These are phyloP conservation scores for Ceyx erithaca DNA, from an alignment of 2,797 vertebrate species.

Conservation along the genomic window DNA sequence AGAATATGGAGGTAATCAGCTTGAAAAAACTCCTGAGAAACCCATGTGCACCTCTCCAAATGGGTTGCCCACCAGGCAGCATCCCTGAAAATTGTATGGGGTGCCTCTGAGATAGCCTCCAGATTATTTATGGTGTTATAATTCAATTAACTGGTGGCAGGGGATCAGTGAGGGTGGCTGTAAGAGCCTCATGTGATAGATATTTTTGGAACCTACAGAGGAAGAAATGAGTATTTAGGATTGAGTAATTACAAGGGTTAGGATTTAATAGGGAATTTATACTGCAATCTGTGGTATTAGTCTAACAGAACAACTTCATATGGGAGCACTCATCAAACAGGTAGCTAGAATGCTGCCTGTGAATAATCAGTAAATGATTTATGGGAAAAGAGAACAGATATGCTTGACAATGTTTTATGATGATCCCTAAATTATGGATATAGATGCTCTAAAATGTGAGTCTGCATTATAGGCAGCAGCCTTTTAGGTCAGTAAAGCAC, in stretches of 20 bases:
- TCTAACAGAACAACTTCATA: neutral
- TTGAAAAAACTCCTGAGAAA: slow-evolving; percentile 35
- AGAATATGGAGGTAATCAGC: slow-evolving; percentile 42
- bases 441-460: neutral
- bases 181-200: neutral
- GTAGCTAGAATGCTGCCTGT: neutral
- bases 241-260: slow-evolving; percentile 33
- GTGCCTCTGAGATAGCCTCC: slow-evolving; percentile 36
- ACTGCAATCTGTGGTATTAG: neutral
- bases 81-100: slow-evolving; percentile 39
- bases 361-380: neutral
- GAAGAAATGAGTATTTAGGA: slow-evolving; percentile 48
- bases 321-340: neutral
- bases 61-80: slow-evolving; percentile 25
- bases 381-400: neutral
- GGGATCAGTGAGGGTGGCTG: slow-evolving; percentile 28
- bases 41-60: slow-evolving; percentile 47
- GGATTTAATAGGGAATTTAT: slow-evolving; percentile 33
- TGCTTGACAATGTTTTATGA: neutral
- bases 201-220: slow-evolving; percentile 39
- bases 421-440: neutral
- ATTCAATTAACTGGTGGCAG: slow-evolving; percentile 55
- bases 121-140: slow-evolving; percentile 58
- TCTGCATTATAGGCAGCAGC: neutral
- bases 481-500: neutral